Evolutionary conservation across 2,113 vertebrate genomes (phyloP), one percentile per base, ranked within the genome.

Genomic region (Gobiocypris rarus): DNA sequence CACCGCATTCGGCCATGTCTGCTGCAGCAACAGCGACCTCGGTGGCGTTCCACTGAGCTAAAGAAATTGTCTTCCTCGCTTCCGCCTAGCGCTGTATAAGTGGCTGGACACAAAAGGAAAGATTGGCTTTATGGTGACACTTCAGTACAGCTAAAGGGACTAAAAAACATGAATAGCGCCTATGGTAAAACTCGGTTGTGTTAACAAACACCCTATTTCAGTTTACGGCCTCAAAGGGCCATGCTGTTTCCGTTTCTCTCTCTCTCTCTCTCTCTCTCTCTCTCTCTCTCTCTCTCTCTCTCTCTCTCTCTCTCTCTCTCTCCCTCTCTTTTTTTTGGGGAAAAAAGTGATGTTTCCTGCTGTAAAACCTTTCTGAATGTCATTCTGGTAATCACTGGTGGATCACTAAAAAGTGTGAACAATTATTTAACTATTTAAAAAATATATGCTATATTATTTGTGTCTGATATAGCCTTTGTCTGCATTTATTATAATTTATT

Each of bases 1-100:
- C 91, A 91, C 91, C 54, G 45, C 6, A 54, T 63, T 31, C n/a
- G 31, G n/a, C 17, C 31, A 73, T 90, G 93, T 92, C 93, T 91
- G 89, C 95, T 94, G 92, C 92, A 81, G 91, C 94, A 94, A 95
- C 94, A 92, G 94, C 95, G 94, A 95, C 93, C 89, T 91, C 89
- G 87, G 87, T 90, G 86, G 93, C 59, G 58, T 67, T 41, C 61
- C 48, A 59, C 86, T 87, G 92, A 92, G 89, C 91, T 89, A 84
- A 83, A 89, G 91, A 89, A 87, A 88, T 50, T 19, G 24, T 45
- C 2, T n/a, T 70, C 34, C 38, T 10, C 38, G 80, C 89, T 93
- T 93, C 91, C 88, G 91, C 59, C 74, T 91, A 93, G 91, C 91
- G 93, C 91, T 88, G 89, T 92, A 91, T n/a, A 59, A 22, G 90